phyloP scores from a whole-genome alignment of 1,140 invertebrate species.

The Philopotamus ludificatus region DNA sequence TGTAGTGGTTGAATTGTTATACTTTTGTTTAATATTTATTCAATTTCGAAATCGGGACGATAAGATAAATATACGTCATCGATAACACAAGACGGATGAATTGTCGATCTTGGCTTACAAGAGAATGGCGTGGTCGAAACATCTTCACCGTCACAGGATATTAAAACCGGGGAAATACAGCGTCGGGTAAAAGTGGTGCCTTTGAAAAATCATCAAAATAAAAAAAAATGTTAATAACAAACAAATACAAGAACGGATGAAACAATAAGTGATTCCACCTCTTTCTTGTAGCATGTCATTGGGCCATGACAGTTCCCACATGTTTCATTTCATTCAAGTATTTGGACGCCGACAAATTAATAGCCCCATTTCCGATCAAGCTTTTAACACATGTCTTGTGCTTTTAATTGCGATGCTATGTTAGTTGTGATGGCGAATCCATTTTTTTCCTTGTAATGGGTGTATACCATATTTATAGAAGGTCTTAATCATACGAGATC shows the following conservation, averaged over 20 bases:
- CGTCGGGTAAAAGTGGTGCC: too few species aligned
- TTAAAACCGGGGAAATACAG: slow-evolving; percentile 1
- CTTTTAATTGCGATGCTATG: neutral
- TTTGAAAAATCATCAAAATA: neutral
- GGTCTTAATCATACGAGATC: too few species aligned
- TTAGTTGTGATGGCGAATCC: neutral
- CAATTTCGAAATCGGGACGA: too few species aligned
- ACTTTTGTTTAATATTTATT: too few species aligned
- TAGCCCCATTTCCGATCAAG: slow-evolving; percentile 1
- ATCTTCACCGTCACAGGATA: neutral
- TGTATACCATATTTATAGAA: too few species aligned
- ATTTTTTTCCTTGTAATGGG: slow-evolving; percentile 2
- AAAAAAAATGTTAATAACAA: neutral
- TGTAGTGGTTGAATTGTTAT: too few species aligned
- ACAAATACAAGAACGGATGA: slow-evolving; percentile 8
- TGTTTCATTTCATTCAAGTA: neutral
- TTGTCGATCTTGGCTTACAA: neutral
- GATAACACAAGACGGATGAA: neutral
- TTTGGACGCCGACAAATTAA: neutral
- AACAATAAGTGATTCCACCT: slow-evolving; percentile 10
- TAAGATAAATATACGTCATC: too few species aligned
- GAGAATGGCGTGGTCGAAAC: neutral
- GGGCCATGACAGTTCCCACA: slow-evolving; percentile 2
- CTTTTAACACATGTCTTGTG: neutral
- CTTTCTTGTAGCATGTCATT: slow-evolving; percentile 6